These are phyloP conservation scores for Condylura cristata DNA, from an alignment of 2,113 vertebrate genomes.

Conservation along the genomic window DNA sequence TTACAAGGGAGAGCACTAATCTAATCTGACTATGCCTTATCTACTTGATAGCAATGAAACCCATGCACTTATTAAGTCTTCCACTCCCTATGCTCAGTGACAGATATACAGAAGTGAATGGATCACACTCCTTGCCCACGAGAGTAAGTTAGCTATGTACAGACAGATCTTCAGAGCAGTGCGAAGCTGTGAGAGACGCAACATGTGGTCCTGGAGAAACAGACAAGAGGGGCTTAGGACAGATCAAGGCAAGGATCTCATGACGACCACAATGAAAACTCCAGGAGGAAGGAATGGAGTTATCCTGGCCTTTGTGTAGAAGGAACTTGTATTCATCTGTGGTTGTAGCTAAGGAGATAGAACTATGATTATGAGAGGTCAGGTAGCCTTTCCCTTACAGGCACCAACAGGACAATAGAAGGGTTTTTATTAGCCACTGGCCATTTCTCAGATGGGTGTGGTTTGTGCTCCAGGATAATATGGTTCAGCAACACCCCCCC, in stretches of 20 bases:
- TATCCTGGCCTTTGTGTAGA: background rate
- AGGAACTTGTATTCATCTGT: background rate
- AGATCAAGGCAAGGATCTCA: background rate
- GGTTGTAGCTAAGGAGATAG: background rate
- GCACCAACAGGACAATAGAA: background rate
- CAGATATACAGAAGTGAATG: background rate
- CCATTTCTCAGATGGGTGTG: background rate
- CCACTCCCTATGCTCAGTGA: background rate
- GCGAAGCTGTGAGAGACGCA: background rate
- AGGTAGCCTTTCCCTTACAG: background rate
- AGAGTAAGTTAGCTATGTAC: background rate
- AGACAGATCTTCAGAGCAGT: background rate
- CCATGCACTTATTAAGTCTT: background rate
- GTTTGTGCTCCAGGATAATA: background rate
- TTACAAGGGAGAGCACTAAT: background rate
- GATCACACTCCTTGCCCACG: background rate
- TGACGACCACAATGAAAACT: background rate
- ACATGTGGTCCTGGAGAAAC: background rate
- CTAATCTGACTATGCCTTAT: background rate
- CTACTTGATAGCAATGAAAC: background rate
- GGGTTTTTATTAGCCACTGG: background rate
- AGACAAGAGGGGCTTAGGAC: background rate
- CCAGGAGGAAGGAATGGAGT: background rate
- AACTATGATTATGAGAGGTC: background rate
- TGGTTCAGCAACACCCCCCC: background rate